Percentiles rank a stretch among this genome's conserved stretches.
phyloP scores from a whole-genome alignment of 2,113 vertebrate species.

The Myotis lucifugus region DNA sequence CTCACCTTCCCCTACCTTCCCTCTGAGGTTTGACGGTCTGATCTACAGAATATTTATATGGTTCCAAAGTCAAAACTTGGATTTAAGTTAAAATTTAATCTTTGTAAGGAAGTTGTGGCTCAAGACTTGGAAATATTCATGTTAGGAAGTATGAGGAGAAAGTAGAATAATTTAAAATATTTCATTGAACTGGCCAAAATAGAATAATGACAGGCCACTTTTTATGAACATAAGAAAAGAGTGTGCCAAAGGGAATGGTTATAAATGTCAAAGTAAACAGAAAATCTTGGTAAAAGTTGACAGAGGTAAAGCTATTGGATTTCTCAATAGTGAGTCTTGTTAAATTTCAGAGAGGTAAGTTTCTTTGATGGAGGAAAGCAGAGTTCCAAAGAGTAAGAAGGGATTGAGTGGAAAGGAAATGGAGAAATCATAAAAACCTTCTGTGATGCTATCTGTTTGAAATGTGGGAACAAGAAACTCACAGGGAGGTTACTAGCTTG shows the following conservation, averaged over 20 bases:
- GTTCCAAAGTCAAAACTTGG: background rate
- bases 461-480: background rate
- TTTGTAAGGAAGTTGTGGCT: background rate
- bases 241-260: background rate
- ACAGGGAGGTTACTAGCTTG: background rate
- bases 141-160: background rate
- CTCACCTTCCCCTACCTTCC: too few relatives aligned
- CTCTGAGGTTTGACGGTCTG: too few relatives aligned
- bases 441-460: background rate
- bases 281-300: slow-evolving; percentile 42
- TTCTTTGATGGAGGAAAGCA: slow-evolving; percentile 46
- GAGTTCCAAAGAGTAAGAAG: slow-evolving; percentile 7
- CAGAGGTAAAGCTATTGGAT: background rate
- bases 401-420: slow-evolving; percentile 5
- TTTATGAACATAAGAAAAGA: background rate
- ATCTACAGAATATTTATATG: too few relatives aligned
- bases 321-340: slow-evolving; percentile 10
- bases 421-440: background rate
- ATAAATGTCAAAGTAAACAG: slow-evolving; percentile 1
- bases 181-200: background rate
- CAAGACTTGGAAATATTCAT: slow-evolving; percentile 1
- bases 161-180: background rate
- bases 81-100: background rate
- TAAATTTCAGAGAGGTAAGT: background rate
- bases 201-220: background rate